Evolutionary conservation across 2,113 vertebrate species (phyloP).

Genomic region (Pelvicachromis taeniatus): DNA sequence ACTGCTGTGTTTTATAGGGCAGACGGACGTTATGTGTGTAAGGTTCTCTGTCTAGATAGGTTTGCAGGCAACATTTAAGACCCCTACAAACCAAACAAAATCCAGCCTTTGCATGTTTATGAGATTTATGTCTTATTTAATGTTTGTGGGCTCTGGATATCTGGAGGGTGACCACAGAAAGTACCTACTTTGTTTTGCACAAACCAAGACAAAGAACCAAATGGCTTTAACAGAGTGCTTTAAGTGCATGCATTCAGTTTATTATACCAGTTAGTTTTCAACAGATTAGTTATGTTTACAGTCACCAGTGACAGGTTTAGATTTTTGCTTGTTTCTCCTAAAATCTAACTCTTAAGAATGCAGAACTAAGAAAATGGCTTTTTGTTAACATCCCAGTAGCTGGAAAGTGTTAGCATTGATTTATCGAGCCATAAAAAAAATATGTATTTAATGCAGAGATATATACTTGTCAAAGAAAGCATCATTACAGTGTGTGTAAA

Average conservation of each 20-base stretch:
- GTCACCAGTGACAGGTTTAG: too few species aligned
- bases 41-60: neutral
- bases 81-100: neutral
- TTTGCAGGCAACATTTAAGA: neutral
- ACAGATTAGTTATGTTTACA: neutral
- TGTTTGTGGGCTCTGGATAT: neutral
- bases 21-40: neutral
- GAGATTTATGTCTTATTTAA: neutral
- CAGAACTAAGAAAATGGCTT: neutral
- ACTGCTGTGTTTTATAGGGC: neutral
- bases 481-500: neutral
- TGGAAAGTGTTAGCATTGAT: neutral
- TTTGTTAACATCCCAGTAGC: neutral
- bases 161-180: neutral
- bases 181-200: neutral
- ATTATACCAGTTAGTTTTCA: neutral
- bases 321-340: neutral
- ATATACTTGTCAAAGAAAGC: neutral
- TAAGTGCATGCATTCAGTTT: neutral
- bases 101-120: neutral
- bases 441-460: neutral
- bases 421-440: neutral
- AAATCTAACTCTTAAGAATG: neutral
- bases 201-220: neutral
- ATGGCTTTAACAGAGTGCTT: neutral